These are phyloP conservation scores for Beroe ovata DNA, from an alignment of 37 sponge, comb jelly and placozoan species.

Conservation along the genomic window DNA sequence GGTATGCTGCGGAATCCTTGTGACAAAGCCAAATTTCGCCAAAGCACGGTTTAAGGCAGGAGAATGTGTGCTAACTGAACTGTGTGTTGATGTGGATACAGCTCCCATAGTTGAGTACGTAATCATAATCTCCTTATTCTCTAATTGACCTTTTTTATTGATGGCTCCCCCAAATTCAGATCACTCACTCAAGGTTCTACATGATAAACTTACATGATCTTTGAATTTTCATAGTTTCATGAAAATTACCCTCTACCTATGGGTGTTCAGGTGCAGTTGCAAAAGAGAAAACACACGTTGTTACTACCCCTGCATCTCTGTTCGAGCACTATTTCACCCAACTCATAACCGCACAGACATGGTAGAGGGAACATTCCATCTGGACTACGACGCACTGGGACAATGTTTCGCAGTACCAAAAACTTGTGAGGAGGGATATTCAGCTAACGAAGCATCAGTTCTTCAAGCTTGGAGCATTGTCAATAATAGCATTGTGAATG, in stretches of 20 bases:
- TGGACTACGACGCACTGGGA: background rate
- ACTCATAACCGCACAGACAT: too few relatives aligned
- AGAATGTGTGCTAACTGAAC: background rate
- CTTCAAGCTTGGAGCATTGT: background rate
- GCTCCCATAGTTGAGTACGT: background rate
- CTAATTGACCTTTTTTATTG: too few relatives aligned
- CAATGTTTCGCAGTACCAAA: background rate
- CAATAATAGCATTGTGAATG: background rate
- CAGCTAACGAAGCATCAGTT: background rate
- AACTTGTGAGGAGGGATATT: background rate
- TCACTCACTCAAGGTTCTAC: too few relatives aligned
- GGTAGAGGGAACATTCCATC: background rate
- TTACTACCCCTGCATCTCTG: background rate
- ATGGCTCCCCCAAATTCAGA: too few relatives aligned
- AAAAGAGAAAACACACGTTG: background rate
- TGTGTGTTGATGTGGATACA: background rate
- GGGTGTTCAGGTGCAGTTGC: background rate
- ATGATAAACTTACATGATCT: too few relatives aligned
- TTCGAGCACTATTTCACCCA: too few relatives aligned
- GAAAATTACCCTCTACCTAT: too few relatives aligned
- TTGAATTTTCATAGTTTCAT: too few relatives aligned
- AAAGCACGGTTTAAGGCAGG: background rate
- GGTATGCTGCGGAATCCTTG: background rate
- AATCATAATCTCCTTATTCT: too few relatives aligned
- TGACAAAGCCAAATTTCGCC: background rate